These are phyloP conservation scores for Himantopus leucocephalus DNA, from an alignment of 2,113 vertebrate species.

Conservation along the genomic window DNA sequence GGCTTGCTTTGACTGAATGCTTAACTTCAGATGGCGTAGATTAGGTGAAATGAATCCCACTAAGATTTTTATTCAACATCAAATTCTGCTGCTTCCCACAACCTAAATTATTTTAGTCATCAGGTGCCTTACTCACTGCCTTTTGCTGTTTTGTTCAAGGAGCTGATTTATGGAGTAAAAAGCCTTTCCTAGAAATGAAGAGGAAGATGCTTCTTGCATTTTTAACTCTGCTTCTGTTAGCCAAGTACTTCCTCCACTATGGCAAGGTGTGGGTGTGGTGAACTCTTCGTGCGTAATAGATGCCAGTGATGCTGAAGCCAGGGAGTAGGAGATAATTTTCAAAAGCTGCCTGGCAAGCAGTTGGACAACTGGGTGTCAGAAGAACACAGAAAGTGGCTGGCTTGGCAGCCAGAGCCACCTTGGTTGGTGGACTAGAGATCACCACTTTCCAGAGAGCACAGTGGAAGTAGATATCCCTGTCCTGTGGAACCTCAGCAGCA, in stretches of 20 bases:
- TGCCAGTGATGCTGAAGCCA: constrained; percentile 55
- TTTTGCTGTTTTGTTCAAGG: constrained; percentile 30
- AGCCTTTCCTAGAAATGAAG: constrained; percentile 19
- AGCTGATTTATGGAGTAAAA: not conserved
- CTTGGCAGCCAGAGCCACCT: not conserved
- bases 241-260: constrained; percentile 42
- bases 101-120: constrained; percentile 46
- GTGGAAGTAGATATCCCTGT: not conserved
- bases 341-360: constrained; percentile 10
- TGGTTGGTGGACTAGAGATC: not conserved
- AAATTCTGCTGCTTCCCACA: constrained; percentile 46
- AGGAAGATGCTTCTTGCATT: constrained; percentile 8
- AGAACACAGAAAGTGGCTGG: not conserved
- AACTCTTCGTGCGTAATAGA: constrained; percentile 66
- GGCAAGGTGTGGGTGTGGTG: constrained; percentile 58
- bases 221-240: constrained; percentile 20
- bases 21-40: not conserved
- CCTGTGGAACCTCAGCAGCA: not conserved
- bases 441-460: not conserved
- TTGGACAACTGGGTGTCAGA: not conserved
- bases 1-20: not conserved
- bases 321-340: not conserved
- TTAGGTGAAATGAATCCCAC: constrained; percentile 1
- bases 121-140: constrained; percentile 43
- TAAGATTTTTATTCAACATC: constrained; percentile 17